Evolutionary conservation across 2,888 invertebrate species (phyloP).

Genomic region (Synanthedon tipuliformis): DNA sequence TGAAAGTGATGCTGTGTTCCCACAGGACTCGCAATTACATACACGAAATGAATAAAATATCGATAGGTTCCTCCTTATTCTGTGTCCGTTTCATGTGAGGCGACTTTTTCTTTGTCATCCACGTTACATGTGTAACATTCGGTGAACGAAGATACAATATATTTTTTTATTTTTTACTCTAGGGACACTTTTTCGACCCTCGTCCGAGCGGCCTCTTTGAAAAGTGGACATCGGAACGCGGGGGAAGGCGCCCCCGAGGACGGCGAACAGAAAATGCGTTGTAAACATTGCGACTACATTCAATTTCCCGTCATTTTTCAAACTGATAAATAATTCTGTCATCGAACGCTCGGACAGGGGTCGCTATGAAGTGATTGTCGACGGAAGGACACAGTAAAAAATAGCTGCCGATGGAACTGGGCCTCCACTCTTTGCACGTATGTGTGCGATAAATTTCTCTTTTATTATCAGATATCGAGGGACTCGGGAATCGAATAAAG

Average conservation of each 20-base stretch:
- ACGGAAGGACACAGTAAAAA: slow-evolving; percentile 64
- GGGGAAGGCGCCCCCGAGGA: slow-evolving; percentile 68
- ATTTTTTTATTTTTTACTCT: slow-evolving; percentile 66
- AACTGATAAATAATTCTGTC: slow-evolving; percentile 73
- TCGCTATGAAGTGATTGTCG: slow-evolving; percentile 70
- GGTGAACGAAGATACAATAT: slow-evolving; percentile 60
- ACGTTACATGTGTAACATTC: slow-evolving; percentile 50
- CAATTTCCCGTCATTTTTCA: slow-evolving; percentile 73
- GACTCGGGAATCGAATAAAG: slow-evolving; percentile 70
- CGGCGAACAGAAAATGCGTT: slow-evolving; percentile 68
- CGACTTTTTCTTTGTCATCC: slow-evolving; percentile 57
- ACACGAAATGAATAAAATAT: slow-evolving; percentile 58
- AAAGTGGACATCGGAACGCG: slow-evolving; percentile 71
- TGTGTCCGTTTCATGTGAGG: slow-evolving; percentile 31
- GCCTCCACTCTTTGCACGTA: slow-evolving; percentile 29
- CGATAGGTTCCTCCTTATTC: slow-evolving; percentile 25
- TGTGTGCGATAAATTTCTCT: slow-evolving; percentile 69
- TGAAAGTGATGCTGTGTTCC: slow-evolving; percentile 31
- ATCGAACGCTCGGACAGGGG: slow-evolving; percentile 69
- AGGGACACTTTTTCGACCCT: slow-evolving; percentile 71
- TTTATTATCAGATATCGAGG: slow-evolving; percentile 72
- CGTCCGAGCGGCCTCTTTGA: slow-evolving; percentile 70
- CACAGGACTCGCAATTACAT: slow-evolving; percentile 59
- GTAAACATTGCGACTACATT: slow-evolving; percentile 73
- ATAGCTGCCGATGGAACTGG: slow-evolving; percentile 59